Conservation (phyloP, 2,797 vertebrate genomes). For the Cichlasoma orientale region DNA sequence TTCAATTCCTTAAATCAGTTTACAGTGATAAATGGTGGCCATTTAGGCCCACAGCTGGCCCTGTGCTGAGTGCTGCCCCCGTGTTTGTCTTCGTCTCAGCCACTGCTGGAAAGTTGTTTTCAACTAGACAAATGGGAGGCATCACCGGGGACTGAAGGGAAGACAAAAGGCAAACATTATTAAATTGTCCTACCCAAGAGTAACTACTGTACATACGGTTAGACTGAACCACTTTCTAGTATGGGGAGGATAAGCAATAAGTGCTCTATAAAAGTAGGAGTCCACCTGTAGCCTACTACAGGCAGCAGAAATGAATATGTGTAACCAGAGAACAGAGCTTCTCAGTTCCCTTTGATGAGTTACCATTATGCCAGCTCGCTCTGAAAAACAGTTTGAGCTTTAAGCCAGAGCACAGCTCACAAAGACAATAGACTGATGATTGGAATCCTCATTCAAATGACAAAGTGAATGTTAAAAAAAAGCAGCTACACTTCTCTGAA, state of each 20-base stretch:
- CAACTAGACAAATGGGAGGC: slow-evolving; percentile 2
- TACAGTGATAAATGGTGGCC: slow-evolving; percentile 74
- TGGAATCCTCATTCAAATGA: slow-evolving; percentile 18
- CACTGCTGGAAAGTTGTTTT: slow-evolving; percentile 32
- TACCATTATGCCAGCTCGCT: slow-evolving; percentile 16
- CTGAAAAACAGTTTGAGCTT: slow-evolving; percentile 18
- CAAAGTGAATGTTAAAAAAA: neutral
- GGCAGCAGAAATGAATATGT: slow-evolving; percentile 10
- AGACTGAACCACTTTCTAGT: neutral
- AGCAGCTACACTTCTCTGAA: slow-evolving; percentile 8
- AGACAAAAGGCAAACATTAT: neutral
- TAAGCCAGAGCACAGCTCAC: slow-evolving; percentile 22
- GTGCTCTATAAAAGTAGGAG: slow-evolving; percentile 5
- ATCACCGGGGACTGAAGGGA: neutral
- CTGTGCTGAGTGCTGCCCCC: slow-evolving; percentile 42
- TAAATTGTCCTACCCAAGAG: neutral
- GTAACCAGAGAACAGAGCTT: slow-evolving; percentile 32
- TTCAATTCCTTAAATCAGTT: slow-evolving; percentile 73
- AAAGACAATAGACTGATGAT: slow-evolving; percentile 13
- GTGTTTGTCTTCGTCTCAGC: slow-evolving; percentile 38
- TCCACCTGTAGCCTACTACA: slow-evolving; percentile 30
- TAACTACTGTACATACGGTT: neutral
- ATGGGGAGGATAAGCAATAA: neutral
- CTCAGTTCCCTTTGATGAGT: slow-evolving; percentile 17
- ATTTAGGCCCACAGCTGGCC: slow-evolving; percentile 71